A percentile compares a stretch with the other conserved stretches of the same genome.
These are phyloP conservation scores for Trinectes maculatus DNA, from an alignment of 2,113 vertebrate species.

Conservation along the genomic window DNA sequence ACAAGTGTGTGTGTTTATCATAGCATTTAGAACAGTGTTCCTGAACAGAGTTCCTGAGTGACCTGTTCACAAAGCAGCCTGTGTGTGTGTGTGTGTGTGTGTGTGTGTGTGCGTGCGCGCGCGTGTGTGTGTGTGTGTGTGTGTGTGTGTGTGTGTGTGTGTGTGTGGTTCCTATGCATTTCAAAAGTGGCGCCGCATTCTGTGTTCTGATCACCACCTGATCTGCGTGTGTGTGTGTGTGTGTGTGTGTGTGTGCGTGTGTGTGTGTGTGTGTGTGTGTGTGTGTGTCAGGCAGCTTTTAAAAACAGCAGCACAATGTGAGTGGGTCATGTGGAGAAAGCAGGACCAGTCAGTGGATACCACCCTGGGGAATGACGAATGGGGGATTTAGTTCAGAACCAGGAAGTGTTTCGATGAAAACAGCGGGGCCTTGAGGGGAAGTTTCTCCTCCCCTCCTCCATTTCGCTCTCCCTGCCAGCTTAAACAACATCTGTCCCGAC, in stretches of 20 bases:
- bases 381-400: conserved; percentile 60
- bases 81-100: conserved; percentile 38
- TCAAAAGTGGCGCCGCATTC: conserved; percentile 34
- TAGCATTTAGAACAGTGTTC: conserved; percentile 27
- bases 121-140: conserved; percentile 36
- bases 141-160: conserved; percentile 40
- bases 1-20: conserved; percentile 46
- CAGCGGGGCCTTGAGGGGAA: conserved; percentile 38
- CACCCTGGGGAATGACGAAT: conserved; percentile 59
- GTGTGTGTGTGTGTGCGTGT: conserved; percentile 12
- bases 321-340: conserved; percentile 52
- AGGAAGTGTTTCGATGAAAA: conserved; percentile 75
- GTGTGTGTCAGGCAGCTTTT: conserved; percentile 20
- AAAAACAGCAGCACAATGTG: conserved; percentile 45
- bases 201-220: conserved; percentile 65
- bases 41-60: no score
- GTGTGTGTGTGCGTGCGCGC: conserved; percentile 36
- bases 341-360: conserved; percentile 50
- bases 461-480: conserved; percentile 67
- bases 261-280: conserved; percentile 35
- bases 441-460: conserved; percentile 49
- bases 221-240: conserved; percentile 36
- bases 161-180: conserved; percentile 42
- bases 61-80: conserved; percentile 38
- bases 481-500: conserved; percentile 75